Evolutionary conservation across 2,797 vertebrate genomes (phyloP).

Genomic region (Rhinichthys osculus): DNA sequence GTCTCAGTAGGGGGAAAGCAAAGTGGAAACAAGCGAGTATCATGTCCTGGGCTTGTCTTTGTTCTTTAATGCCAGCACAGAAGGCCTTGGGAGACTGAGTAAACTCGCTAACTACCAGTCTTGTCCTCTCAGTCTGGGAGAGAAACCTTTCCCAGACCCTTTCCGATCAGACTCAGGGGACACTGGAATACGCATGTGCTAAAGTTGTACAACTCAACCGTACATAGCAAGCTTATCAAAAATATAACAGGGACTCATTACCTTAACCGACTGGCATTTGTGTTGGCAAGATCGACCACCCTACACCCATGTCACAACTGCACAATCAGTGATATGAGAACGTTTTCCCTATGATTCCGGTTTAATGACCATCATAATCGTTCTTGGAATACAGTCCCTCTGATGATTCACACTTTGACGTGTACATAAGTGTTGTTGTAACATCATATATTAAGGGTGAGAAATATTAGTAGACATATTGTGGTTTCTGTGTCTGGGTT

Average conservation of each 20-base stretch:
- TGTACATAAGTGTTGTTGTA: not conserved
- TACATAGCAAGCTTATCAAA: constrained; percentile 63
- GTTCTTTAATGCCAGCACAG: constrained; percentile 21
- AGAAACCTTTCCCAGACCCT: constrained; percentile 76
- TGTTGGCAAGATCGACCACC: constrained; percentile 69
- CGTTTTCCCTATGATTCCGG: constrained; percentile 49
- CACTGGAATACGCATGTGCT: constrained; percentile 43
- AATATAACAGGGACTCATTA: constrained; percentile 47
- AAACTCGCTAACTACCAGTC: constrained; percentile 56
- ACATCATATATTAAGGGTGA: not conserved
- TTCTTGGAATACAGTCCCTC: constrained; percentile 9
- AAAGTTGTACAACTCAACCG: constrained; percentile 64
- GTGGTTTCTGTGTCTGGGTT: not conserved
- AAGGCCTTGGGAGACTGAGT: constrained; percentile 43
- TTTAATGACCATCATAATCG: constrained; percentile 53
- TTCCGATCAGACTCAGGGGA: constrained; percentile 43
- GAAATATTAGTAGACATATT: not conserved
- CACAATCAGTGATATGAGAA: constrained; percentile 67
- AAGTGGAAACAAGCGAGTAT: constrained; percentile 3
- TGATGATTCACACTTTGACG: constrained; percentile 34
- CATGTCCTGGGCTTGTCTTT: constrained; percentile 26
- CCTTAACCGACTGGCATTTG: constrained; percentile 72
- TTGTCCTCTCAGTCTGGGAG: constrained; percentile 72
- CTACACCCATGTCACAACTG: constrained; percentile 64
- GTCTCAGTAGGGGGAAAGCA: constrained; percentile 27